Percentiles rank a stretch among this genome's conserved stretches.
These are phyloP conservation scores for Lagodon rhomboides DNA, from an alignment of 2,797 vertebrate genomes.

Conservation along the genomic window DNA sequence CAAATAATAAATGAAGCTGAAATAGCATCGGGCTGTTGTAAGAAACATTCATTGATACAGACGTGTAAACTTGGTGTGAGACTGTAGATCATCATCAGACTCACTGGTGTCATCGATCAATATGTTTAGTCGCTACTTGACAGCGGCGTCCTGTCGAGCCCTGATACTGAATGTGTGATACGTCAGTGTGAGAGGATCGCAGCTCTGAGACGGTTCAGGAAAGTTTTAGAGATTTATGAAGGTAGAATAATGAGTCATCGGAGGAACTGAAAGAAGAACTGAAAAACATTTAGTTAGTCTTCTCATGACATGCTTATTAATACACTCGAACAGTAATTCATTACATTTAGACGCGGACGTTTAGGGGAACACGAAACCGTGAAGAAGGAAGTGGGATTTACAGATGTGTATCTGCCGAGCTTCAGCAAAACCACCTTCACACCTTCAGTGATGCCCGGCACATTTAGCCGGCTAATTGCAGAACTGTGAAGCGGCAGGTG, in stretches of 20 bases:
- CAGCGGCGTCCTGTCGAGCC: too few species aligned
- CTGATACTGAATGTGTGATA: too few species aligned
- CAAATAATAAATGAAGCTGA: too few species aligned
- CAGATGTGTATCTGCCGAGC: background rate
- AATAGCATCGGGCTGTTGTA: too few species aligned
- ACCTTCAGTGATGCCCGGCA: background rate
- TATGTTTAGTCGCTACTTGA: too few species aligned
- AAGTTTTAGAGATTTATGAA: background rate
- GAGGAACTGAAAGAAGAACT: conserved; percentile 59
- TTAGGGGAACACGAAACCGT: conserved; percentile 4
- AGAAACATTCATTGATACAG: too few species aligned
- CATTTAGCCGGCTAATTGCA: conserved; percentile 11
- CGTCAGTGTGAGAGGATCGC: background rate
- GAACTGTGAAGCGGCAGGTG: conserved; percentile 15
- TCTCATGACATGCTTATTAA: conserved; percentile 9
- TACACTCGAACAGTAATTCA: background rate
- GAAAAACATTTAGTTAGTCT: background rate
- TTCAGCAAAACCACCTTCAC: background rate
- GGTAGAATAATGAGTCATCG: background rate
- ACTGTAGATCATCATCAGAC: too few species aligned
- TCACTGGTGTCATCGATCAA: too few species aligned
- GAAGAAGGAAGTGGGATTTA: conserved; percentile 46
- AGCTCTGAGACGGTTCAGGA: background rate
- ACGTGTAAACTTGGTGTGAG: too few species aligned
- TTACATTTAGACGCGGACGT: background rate